Conservation (phyloP, 2,113 vertebrate genomes). For the Euleptes europaea region DNA sequence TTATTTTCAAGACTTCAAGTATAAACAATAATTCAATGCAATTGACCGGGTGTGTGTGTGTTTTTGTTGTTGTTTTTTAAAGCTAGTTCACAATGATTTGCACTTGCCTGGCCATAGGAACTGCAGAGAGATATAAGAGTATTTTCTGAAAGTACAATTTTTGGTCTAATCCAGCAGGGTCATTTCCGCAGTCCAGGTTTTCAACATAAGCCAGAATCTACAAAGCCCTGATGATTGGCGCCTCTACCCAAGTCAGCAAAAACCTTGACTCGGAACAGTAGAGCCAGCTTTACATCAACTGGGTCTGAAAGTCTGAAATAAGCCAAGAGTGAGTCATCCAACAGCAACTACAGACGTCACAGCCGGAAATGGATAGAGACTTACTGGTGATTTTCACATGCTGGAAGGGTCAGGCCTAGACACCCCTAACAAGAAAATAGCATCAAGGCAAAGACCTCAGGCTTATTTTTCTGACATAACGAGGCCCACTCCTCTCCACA, state of each 20-base stretch:
- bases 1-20: no score
- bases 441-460: neutral
- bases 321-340: neutral
- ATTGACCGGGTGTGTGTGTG: no score
- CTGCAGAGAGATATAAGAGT: no score
- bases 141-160: no score
- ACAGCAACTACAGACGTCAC: accelerated
- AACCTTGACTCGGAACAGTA: neutral
- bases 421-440: neutral
- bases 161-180: no score
- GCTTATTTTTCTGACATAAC: neutral
- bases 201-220: neutral
- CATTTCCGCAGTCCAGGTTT: no score
- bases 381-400: accelerated
- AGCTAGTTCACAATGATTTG: neutral
- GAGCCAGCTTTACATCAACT: neutral
- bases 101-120: no score
- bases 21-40: no score
- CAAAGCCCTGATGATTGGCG: conserved; percentile 3
- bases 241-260: neutral
- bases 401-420: neutral
- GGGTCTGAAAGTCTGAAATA: neutral
- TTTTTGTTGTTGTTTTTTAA: no score
- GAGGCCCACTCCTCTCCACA: neutral
- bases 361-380: neutral